Base-by-base conservation (phyloP, 1,140 invertebrate species). In the Palaemon carinicauda region DNA sequence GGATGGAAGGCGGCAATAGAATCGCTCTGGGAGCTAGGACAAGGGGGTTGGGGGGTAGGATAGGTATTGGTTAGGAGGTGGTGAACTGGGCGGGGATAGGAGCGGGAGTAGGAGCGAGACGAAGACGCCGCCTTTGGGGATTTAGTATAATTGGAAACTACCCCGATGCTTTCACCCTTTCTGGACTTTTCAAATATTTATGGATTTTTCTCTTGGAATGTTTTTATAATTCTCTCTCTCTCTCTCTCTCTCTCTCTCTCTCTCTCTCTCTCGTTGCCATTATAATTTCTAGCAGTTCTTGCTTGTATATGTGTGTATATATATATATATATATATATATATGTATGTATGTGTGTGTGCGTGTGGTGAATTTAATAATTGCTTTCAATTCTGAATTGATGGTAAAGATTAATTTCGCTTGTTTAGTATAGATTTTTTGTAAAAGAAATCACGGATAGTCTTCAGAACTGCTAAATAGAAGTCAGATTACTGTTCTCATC, bases 221-320 rank as follows among this genome's bases (percentile, higher is more conserved):
- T 41, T 41, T 41, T 41, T 41, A 41, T 41, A n/a, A 27, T 24
- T 73, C 14, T 31, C 15, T 21, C 21, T 73, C 69, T 73, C 69
- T 73, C 69, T 73, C 69, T 73, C 69, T 73, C 69, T 73, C 69
- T 73, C 69, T 73, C 69, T 73, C 69, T 73, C 69, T 73, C 69
- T 73, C 69, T 73, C 69, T 73, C 69, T 73, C 69, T 73, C 69
- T 73, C 69, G 3, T 73, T 10, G 2, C 21, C 17, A 29, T 27
- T 24, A 29, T 19, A 21, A n/a, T 73, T 21, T 9, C 9, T 17
- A 73, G 69, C 17, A 0, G 31, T 21, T 51, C n/a, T 78, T 2
- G 50, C n/a, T n/a, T n/a, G n/a, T n/a, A n/a, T n/a, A n/a, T n/a
- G n/a, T n/a, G n/a, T n/a, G n/a, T n/a, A 15, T 79, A 50, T 78